phyloP scores from a whole-genome alignment of 2,888 invertebrate genomes.

The Diarsia mendica region DNA sequence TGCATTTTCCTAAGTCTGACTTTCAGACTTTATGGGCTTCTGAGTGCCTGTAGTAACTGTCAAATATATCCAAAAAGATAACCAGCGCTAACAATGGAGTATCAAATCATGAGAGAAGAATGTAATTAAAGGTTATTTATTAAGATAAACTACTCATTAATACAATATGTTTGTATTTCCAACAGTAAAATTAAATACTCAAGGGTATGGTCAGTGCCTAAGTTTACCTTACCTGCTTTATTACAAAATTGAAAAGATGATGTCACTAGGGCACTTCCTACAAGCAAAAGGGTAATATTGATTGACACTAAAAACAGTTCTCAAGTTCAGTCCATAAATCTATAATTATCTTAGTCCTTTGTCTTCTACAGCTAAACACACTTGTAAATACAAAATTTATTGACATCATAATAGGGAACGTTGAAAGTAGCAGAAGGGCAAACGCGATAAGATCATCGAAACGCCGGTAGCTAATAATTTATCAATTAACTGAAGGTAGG shows the following conservation, averaged over 20 bases:
- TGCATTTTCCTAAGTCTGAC: not conserved
- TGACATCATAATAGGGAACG: slow-evolving; percentile 20
- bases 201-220: not conserved
- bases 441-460: slow-evolving; percentile 61
- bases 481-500: slow-evolving; percentile 63
- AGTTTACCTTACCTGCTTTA: not conserved
- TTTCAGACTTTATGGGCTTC: not conserved
- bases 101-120: not conserved
- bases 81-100: not conserved
- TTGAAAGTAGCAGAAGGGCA: slow-evolving; percentile 60
- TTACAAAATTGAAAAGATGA: not conserved
- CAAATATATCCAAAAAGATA: not conserved
- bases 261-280: not conserved
- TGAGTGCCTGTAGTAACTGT: not conserved
- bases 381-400: slow-evolving; percentile 25
- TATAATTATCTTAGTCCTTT: slow-evolving; percentile 24
- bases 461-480: slow-evolving; percentile 64
- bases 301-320: slow-evolving; percentile 38
- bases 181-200: not conserved
- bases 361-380: slow-evolving; percentile 10
- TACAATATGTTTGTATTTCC: not conserved
- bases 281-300: slow-evolving; percentile 24
- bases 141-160: not conserved
- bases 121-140: not conserved
- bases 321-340: slow-evolving; percentile 29